Conservation (phyloP, 2,797 vertebrate species). For the Anniella stebbinsi region DNA sequence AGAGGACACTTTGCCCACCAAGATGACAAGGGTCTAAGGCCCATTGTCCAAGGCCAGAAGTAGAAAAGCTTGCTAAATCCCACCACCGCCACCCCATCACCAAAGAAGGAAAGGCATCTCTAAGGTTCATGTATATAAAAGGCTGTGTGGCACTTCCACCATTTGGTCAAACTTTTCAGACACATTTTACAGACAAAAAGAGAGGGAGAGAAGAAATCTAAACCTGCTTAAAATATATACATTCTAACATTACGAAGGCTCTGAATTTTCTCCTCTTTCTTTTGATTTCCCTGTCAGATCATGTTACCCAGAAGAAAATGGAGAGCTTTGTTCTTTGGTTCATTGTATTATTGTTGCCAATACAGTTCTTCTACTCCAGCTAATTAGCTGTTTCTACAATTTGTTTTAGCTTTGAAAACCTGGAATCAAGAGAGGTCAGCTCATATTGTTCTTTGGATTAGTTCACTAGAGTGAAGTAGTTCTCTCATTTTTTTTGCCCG, state of each 20-base stretch:
- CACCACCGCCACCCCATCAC: no score
- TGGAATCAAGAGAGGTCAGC: background rate
- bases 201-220: background rate
- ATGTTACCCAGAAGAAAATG: background rate
- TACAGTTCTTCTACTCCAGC: background rate
- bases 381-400: background rate
- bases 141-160: background rate
- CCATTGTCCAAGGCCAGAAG: background rate
- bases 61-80: background rate
- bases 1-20: no score
- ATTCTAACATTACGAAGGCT: background rate
- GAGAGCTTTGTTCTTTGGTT: background rate
- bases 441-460: constrained; percentile 8
- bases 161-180: background rate
- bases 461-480: constrained; percentile 2
- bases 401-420: constrained; percentile 27
- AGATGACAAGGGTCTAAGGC: background rate
- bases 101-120: background rate
- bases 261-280: background rate
- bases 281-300: background rate
- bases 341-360: background rate
- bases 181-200: background rate
- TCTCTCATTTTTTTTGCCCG: background rate
- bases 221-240: background rate
- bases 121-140: background rate